phyloP scores from a whole-genome alignment of 2,888 invertebrate species.

The Caenorhabditis wallacei region DNA sequence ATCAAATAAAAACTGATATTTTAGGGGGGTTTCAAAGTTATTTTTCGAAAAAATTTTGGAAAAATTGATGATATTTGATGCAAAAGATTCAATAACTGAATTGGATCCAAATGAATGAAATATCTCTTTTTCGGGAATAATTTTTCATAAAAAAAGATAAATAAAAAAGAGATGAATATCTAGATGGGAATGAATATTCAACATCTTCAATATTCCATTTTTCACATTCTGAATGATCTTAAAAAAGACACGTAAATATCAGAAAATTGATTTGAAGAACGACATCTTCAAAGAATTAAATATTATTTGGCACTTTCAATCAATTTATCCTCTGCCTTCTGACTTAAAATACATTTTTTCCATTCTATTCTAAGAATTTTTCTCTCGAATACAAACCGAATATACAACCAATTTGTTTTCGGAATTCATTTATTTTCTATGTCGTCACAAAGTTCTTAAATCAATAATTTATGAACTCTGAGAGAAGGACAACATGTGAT shows the following conservation, averaged over 20 bases:
- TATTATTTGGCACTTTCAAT: too few species aligned
- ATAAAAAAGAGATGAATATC: slow-evolving; percentile 17
- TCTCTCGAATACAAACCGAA: background rate
- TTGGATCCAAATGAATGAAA: background rate
- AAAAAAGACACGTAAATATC: background rate
- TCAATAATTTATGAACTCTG: slow-evolving; percentile 20
- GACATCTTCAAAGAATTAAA: too few species aligned
- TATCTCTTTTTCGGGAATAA: background rate
- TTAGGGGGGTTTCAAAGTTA: too few species aligned
- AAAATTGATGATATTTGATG: too few species aligned
- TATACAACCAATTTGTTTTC: background rate
- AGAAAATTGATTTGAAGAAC: background rate
- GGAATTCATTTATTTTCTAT: background rate
- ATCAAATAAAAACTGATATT: background rate
- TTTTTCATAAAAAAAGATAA: background rate
- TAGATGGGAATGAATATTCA: background rate
- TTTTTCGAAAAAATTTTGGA: too few species aligned
- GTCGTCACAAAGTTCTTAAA: slow-evolving; percentile 6
- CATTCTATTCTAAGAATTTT: background rate
- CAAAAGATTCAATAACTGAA: too few species aligned
- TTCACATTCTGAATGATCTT: background rate
- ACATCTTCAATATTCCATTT: background rate
- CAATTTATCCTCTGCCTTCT: too few species aligned
- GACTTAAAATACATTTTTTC: too few species aligned
- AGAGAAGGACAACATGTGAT: slow-evolving; percentile 3